These are phyloP conservation scores for Melanerpes aurifrons DNA, from an alignment of 2,113 vertebrate genomes.

Conservation along the genomic window DNA sequence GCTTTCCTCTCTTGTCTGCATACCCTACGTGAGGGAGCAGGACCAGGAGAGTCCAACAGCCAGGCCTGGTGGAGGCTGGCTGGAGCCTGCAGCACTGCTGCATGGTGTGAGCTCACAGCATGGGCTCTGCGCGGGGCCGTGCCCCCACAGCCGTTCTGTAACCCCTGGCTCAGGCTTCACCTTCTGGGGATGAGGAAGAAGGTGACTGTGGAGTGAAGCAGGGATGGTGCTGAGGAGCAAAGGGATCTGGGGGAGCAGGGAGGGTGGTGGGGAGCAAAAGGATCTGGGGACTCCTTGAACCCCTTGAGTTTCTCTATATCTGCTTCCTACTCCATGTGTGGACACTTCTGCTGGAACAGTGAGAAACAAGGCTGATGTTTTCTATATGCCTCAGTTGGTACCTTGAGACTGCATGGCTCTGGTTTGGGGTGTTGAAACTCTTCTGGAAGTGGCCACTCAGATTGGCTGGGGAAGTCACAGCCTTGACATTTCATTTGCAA, in stretches of 20 bases:
- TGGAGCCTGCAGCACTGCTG: neutral
- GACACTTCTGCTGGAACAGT: neutral
- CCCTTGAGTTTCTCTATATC: fast-evolving
- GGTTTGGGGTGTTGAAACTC: neutral
- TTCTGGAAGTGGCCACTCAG: fast-evolving
- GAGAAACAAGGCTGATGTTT: neutral
- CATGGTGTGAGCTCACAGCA: fast-evolving
- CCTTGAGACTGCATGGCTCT: neutral
- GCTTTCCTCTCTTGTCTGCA: slow-evolving; percentile 2
- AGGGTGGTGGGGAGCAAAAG: neutral
- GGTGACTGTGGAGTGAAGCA: neutral
- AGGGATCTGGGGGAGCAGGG: neutral
- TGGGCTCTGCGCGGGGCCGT: fast-evolving
- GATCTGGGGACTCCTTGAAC: neutral
- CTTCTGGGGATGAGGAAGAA: neutral
- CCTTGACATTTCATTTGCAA: too few species aligned
- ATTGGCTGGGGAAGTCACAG: neutral
- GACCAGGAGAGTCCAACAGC: neutral
- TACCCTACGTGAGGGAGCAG: neutral
- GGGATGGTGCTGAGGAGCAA: neutral
- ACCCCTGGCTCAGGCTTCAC: fast-evolving
- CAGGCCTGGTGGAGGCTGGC: neutral
- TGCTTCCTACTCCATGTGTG: fast-evolving
- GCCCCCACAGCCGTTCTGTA: fast-evolving
- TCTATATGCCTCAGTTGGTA: neutral